Conservation (phyloP, 2,888 invertebrate species). For the Buathra laborator region DNA sequence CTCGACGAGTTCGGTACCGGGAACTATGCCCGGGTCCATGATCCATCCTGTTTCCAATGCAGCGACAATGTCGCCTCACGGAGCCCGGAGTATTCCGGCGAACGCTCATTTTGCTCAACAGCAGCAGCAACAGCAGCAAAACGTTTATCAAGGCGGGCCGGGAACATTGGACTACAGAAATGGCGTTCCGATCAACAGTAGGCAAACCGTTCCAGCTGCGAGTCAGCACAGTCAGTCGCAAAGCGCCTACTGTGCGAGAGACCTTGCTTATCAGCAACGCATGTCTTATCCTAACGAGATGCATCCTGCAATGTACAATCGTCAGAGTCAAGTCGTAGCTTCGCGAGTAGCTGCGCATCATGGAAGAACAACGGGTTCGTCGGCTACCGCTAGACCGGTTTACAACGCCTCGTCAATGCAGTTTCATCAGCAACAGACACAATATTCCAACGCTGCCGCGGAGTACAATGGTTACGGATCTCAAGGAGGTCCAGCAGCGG, state of each 20-base stretch:
- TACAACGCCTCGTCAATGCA: conserved; percentile 85
- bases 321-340: conserved; percentile 76
- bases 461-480: conserved; percentile 86
- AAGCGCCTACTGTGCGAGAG: conserved; percentile 80
- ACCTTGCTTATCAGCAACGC: conserved; percentile 80
- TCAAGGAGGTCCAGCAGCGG: conserved; percentile 83
- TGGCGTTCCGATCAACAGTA: conserved; percentile 74
- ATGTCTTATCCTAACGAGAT: conserved; percentile 80
- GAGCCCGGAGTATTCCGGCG: conserved; percentile 73
- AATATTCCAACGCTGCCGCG: conserved; percentile 83
- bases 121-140: conserved; percentile 81
- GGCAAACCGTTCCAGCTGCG: conserved; percentile 76
- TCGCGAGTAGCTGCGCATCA: conserved; percentile 78
- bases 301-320: conserved; percentile 78
- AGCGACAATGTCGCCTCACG: conserved; percentile 79
- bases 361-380: conserved; percentile 73
- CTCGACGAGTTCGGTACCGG: conserved; percentile 88
- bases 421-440: conserved; percentile 86
- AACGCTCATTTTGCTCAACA: conserved; percentile 78
- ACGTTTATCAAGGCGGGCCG: conserved; percentile 79
- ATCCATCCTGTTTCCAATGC: conserved; percentile 86
- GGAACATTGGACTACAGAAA: conserved; percentile 81
- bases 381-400: conserved; percentile 72
- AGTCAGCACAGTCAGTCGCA: conserved; percentile 78
- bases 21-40: conserved; percentile 85